Evolutionary conservation across 1,140 invertebrate species (phyloP).

Genomic region (Brachionus paranguensis): DNA sequence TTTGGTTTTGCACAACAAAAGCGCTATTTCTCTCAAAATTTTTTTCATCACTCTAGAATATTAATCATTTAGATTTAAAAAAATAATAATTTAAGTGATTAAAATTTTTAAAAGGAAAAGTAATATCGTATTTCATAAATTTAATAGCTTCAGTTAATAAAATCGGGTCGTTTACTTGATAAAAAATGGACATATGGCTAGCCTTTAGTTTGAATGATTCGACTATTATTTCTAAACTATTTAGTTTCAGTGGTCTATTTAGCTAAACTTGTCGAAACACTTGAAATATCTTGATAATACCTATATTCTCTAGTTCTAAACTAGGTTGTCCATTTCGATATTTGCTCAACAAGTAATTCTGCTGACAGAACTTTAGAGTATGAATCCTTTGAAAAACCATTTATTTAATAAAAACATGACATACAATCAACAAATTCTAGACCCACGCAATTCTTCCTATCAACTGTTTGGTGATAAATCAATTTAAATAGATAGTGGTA

Average conservation of each 20-base stretch:
- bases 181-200: constrained; percentile 17
- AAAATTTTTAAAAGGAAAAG: neutral
- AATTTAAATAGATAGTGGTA: neutral
- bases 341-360: neutral
- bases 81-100: neutral
- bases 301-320: neutral
- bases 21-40: neutral
- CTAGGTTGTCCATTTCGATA: neutral
- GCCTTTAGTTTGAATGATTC: neutral
- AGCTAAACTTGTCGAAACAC: neutral
- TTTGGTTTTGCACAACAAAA: neutral
- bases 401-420: neutral
- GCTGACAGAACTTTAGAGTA: neutral
- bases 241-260: constrained; percentile 34
- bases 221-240: constrained; percentile 26
- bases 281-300: constrained; percentile 20
- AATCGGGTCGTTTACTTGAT: constrained; percentile 31
- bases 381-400: neutral
- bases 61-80: neutral
- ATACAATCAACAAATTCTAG: neutral
- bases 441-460: neutral
- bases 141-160: neutral
- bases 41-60: neutral
- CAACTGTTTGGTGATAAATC: neutral
- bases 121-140: neutral